phyloP scores from a whole-genome alignment of 2,113 vertebrate species.

The Eleginops maclovinus region DNA sequence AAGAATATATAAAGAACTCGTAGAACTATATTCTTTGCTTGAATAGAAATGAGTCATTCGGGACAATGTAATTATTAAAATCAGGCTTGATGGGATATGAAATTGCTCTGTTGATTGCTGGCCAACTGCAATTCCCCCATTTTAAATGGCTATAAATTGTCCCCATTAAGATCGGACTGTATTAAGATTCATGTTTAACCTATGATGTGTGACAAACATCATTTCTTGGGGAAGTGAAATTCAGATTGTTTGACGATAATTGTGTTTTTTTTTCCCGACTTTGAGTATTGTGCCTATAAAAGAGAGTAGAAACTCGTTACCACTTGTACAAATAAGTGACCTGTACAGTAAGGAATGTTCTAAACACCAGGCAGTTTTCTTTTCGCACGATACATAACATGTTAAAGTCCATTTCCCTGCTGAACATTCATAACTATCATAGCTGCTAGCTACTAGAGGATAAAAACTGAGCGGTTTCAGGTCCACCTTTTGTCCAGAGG shows the following conservation, averaged over 20 bases:
- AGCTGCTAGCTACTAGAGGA: not conserved
- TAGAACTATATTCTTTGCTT: not conserved
- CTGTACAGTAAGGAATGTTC: too few relatives aligned
- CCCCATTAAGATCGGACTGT: not conserved
- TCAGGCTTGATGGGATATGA: not conserved
- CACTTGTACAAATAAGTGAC: not conserved
- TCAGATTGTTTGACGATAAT: not conserved
- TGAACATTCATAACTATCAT: not conserved
- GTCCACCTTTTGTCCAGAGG: slow-evolving; percentile 10
- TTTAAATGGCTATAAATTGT: not conserved
- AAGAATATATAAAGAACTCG: not conserved
- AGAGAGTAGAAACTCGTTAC: not conserved
- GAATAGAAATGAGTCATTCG: not conserved
- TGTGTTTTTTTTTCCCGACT: not conserved
- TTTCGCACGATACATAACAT: not conserved
- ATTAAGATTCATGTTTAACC: not conserved
- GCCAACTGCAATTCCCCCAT: not conserved
- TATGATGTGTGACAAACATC: not conserved
- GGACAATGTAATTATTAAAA: not conserved
- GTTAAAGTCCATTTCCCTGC: not conserved
- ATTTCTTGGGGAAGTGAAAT: not conserved
- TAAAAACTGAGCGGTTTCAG: slow-evolving; percentile 5
- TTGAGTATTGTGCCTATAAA: not conserved
- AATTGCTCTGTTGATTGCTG: not conserved
- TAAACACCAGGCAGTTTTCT: too few relatives aligned